Evolutionary conservation across 1,140 invertebrate genomes (phyloP), one percentile per base, ranked within the genome.

Genomic region (Drosophila sp.): DNA sequence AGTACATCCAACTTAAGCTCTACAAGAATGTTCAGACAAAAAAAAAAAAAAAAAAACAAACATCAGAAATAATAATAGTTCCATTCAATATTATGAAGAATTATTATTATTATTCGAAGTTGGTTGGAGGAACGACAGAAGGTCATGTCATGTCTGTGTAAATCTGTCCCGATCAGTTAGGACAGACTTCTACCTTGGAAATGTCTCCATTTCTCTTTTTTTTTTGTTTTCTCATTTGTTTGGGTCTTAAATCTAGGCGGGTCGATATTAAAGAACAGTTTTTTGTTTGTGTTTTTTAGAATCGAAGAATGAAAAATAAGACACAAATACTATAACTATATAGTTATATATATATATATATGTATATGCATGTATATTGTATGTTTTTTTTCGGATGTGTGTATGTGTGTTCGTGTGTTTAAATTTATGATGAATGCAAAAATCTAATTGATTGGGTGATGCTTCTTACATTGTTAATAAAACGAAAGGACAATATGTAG

Each of bases 1-100:
- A 58, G 56, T 58, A 35, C 56, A 35, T 35, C 55, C 55, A 58
- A 58, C 56, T 58, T 58, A 58, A 35, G 23, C 56, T 58, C 56
- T 58, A 58, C 56, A 58, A 50, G 56, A 58, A 58, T 58, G 56
- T 58, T 32, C 56, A 58, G 33, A 50, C 44, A 50, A 25, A 27
- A 41, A 0, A 41, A 17, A 23, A 41, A 17, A 23, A 25, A 50
- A 50, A 17, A 50, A 50, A 50, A 25, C 2, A 2, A 8, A 27
- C 7, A 50, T 27, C 8, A 8, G 3, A 38, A 38, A 50, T 27
- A 50, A 50, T 50, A 50, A 50, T 50, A 27, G 44, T 50, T 50
- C 10, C 25, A 50, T 27, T 50, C 44, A 50, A 27, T 50, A 50
- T 27, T 27, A 50, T 50, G 44, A 50, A 50, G 8, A 50, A 47